Evolutionary conservation across 2,888 invertebrate species (phyloP), one percentile per base, ranked within the genome.

Genomic region (Cantharis rustica): DNA sequence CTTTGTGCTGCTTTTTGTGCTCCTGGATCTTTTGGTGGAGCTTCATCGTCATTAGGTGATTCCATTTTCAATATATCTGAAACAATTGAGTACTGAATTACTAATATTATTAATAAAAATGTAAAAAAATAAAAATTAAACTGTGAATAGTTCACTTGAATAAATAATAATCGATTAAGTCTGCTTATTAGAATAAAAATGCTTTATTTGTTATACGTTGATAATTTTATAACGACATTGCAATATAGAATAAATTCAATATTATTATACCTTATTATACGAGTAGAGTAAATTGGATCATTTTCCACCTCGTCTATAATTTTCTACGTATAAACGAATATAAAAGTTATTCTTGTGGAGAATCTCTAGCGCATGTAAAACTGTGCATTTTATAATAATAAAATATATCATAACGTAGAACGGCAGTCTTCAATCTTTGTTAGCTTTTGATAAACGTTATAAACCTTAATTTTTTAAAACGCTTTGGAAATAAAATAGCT

Each of bases 21-120:
- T 76, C 95, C 95, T 16, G 96, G 96, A 89, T 97, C 96, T 84
- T 93, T 95, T 1, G 96, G 93, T 15, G 95, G 95, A 88, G 96
- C 96, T 84, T 95, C 95, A 85, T 93, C 93, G 76, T 88, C 90
- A 72, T 88, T 87, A 80, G 88, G 89, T 79, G 89, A 84, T 86
- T 90, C 90, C 92, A 92, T 92, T 80, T 88, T 89, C 90, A 16
- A 66, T 20, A 66, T 66, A 66, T 66, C 64, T 66, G 64, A 62
- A 31, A 64, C 26, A 68, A 69, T 47, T 72, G 72, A 47, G 9
- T 16, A n/a, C 13, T 10, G 16, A 69, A 31, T 15, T 47, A 17
- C 9, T n/a, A 4, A n/a, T 47, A 47, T 47, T n/a, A 31, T 1
- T 31, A 3, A 31, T 1, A 27, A 27, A 27, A 10, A 10, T 27